Conservation (phyloP, 2,113 vertebrate genomes). For the Mirza zaza region DNA sequence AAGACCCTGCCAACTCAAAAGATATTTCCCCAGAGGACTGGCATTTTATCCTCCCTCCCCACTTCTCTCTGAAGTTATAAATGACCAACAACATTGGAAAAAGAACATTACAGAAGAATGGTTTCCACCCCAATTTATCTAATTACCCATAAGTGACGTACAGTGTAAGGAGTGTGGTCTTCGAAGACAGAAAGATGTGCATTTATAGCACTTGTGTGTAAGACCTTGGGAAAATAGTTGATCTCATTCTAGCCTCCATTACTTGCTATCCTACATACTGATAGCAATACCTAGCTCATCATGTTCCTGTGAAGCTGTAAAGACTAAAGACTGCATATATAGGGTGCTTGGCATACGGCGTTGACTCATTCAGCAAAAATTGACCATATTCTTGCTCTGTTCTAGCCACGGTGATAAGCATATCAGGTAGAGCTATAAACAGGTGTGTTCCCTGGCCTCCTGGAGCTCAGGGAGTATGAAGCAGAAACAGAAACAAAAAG, state of each 20-base stretch:
- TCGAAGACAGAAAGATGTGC: neutral
- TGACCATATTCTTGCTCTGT: neutral
- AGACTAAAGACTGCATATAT: too few relatives aligned
- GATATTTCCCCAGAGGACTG: neutral
- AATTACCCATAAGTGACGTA: neutral
- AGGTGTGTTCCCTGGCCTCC: neutral
- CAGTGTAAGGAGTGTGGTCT: neutral
- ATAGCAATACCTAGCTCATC: neutral
- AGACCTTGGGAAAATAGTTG: neutral
- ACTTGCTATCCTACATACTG: neutral
- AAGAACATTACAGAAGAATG: neutral
- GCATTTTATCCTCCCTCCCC: neutral
- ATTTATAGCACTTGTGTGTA: neutral
- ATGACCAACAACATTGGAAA: neutral
- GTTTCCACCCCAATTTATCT: neutral
- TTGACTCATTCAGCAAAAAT: neutral
- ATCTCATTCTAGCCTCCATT: neutral
- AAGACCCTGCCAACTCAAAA: neutral
- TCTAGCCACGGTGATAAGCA: neutral
- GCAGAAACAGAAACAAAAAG: constrained; percentile 1
- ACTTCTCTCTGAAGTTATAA: neutral
- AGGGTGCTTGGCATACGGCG: neutral
- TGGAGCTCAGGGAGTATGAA: neutral
- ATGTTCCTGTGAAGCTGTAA: neutral
- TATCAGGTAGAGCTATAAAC: neutral